Evolutionary conservation across 2,113 vertebrate species (phyloP), one percentile per base, ranked within the genome.

Genomic region (Numida meleagris): DNA sequence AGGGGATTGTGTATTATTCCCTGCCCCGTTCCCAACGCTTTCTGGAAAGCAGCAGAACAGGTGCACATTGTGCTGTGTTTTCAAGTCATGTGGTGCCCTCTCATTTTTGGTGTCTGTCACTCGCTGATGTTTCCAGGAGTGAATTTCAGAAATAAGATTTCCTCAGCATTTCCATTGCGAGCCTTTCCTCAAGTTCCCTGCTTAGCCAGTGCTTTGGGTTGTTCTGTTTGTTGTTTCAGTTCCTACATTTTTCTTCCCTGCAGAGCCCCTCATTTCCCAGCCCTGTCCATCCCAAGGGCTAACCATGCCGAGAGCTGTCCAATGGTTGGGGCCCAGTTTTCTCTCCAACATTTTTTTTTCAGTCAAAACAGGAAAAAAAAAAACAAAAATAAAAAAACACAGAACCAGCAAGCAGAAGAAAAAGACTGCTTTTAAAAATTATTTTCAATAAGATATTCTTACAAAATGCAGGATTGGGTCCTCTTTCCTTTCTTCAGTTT

Each of bases 131-230:
- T 91, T 93, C 27, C 57, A 75, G 29, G 27, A 81, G 12, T 21
- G 27, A 86, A 88, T 65, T 90, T 66, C 82, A 65, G 85, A 91
- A 95, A 93, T 62, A 4, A 72, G 24, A 33, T 91, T 81, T 91
- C 66, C 55, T 85, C 63, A 94, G 8, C 18, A 42, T 67, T 75
- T 90, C 53, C 16, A 45, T 71, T 63, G 55, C 51, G 80, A 87
- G 71, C 23, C 61, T 74, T 76, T 11, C 23, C 67, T 42, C 27
- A 25, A 66, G 38, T 80, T n/a, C 23, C 4, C 36, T 75, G 38
- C 46, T 77, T 10, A 51, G 34, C 46, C 87, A 87, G 9, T 65
- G 23, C 18, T 19, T 12, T 27, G 10, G 36, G 16, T 36, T 43
- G 40, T 19, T 34, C 17, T n/a, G 14, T 43, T 34, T 53, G 31